Evolutionary conservation across 2,113 vertebrate species (phyloP).

Genomic region (Poecilia latipinna): DNA sequence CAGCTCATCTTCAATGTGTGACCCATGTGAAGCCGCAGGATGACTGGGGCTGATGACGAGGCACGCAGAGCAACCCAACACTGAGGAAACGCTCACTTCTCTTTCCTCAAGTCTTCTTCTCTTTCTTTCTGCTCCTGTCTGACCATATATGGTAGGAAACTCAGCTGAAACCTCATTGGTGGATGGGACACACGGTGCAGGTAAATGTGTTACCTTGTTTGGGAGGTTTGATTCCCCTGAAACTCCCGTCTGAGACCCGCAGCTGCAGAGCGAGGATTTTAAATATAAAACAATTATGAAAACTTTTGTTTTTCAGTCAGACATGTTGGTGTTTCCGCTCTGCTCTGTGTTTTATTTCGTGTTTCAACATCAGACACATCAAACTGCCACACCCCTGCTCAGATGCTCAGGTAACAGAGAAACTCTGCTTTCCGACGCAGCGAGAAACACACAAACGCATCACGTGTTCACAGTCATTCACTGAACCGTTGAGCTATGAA

Average conservation of each 20-base stretch:
- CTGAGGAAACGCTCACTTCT: slow-evolving; percentile 26
- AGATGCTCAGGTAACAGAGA: slow-evolving; percentile 51
- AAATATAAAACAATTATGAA: not conserved
- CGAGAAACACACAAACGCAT: slow-evolving; percentile 10
- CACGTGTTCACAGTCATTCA: no score
- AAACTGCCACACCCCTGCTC: slow-evolving; percentile 46
- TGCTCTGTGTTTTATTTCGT: slow-evolving; percentile 8
- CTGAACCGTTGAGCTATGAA: not conserved
- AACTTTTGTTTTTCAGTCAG: not conserved
- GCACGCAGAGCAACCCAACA: slow-evolving; percentile 66
- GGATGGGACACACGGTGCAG: slow-evolving; percentile 34
- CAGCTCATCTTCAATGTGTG: slow-evolving; percentile 58
- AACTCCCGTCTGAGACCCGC: not conserved
- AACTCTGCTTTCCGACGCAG: slow-evolving; percentile 48
- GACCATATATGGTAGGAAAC: slow-evolving; percentile 77
- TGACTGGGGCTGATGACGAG: slow-evolving; percentile 42
- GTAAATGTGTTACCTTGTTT: slow-evolving; percentile 42
- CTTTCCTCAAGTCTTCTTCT: slow-evolving; percentile 32
- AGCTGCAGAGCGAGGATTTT: not conserved
- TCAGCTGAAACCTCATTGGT: slow-evolving; percentile 62
- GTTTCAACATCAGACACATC: slow-evolving; percentile 26
- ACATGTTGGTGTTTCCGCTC: not conserved
- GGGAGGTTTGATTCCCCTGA: not conserved
- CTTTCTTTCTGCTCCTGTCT: slow-evolving; percentile 34
- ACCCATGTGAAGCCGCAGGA: slow-evolving; percentile 26